Base-by-base conservation (phyloP, 2,113 vertebrate genomes). In the Clupea harengus region DNA sequence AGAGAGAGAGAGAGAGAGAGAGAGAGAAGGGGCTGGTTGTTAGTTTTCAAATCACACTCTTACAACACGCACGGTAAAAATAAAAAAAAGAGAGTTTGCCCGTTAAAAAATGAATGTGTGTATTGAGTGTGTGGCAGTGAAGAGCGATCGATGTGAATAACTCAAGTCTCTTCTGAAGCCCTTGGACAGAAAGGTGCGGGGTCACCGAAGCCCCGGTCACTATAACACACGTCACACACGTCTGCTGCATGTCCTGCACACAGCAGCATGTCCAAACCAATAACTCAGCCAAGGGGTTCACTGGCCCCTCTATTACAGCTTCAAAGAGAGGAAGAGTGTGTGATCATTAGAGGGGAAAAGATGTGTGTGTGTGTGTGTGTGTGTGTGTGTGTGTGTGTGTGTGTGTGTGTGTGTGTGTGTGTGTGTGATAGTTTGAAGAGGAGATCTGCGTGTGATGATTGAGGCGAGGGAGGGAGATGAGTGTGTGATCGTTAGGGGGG, bases 81-180 rank as follows among this genome's bases (percentile, higher is more conserved):
- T n/a, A 82, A 82, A n/a, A 49, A 67, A 80, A 81, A 50, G 3
- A 47, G 20, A 54, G 52, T 49, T 80, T 20, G 52, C 52, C 82
- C 85, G 50, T 81, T 85, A 22, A 88, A 84, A 85, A 87, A 90
- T 86, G 81, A 89, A 89, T 85, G 54, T 60, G 54, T 20, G 54
- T 60, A 8, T n/a, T 25, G 25, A 3, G 60, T 25, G 60, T 28
- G 64, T 28, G 28, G 54, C 17, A 54, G 17, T 54, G 13, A 17
- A 54, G 18, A 32, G 85, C 44, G 82, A 88, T 89, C 82, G 57
- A 89, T 93, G 85, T 85, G 46, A 90, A 90, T 89, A 90, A 91
- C 82, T 91, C 82, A 83, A 60, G 82, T 81, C 47, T 45, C 64
- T 86, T 88, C 82, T 84, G 85, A 22, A 20, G 22, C 88, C 82